A percentile compares a stretch with the other conserved stretches of the same genome.
These are phyloP conservation scores for Oncorhynchus mykiss DNA, from an alignment of 2,113 vertebrate genomes.

Conservation along the genomic window DNA sequence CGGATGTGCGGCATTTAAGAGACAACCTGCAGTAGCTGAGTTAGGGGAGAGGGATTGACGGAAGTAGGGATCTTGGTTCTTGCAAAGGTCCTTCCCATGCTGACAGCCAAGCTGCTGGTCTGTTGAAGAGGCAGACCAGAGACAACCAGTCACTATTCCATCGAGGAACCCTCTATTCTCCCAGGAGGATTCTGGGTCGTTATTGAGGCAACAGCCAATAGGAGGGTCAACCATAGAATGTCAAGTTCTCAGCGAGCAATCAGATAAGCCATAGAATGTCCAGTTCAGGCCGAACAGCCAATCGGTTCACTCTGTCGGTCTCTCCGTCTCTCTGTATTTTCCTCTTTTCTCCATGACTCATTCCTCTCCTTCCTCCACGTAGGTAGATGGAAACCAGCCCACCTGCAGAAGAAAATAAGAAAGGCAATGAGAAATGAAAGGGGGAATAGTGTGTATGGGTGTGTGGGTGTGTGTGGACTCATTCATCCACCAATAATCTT, in stretches of 20 bases:
- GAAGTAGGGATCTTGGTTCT: constrained; percentile 1
- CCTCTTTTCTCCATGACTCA: constrained; percentile 58
- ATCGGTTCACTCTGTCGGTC: too few relatives aligned
- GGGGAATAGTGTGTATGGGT: neutral
- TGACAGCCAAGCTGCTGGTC: constrained; percentile 59
- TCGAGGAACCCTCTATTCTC: constrained; percentile 27
- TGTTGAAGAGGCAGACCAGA: neutral
- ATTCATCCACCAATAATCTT: neutral
- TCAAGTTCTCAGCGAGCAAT: neutral
- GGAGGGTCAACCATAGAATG: neutral
- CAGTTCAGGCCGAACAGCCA: neutral
- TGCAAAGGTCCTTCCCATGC: constrained; percentile 33
- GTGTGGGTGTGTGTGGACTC: neutral
- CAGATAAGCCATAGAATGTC: neutral
- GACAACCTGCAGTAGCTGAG: constrained; percentile 32
- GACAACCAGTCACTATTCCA: neutral
- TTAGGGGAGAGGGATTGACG: constrained; percentile 38
- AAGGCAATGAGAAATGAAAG: neutral
- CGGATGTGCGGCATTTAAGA: too few relatives aligned
- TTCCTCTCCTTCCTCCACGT: constrained; percentile 93
- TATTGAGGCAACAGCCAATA: neutral
- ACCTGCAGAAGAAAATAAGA: constrained; percentile 71
- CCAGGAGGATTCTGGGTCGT: constrained; percentile 44
- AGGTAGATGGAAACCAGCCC: constrained; percentile 98
- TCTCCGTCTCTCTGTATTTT: too few relatives aligned